phyloP scores from a whole-genome alignment of 1,140 invertebrate species.

The Trichonephila clavipes region DNA sequence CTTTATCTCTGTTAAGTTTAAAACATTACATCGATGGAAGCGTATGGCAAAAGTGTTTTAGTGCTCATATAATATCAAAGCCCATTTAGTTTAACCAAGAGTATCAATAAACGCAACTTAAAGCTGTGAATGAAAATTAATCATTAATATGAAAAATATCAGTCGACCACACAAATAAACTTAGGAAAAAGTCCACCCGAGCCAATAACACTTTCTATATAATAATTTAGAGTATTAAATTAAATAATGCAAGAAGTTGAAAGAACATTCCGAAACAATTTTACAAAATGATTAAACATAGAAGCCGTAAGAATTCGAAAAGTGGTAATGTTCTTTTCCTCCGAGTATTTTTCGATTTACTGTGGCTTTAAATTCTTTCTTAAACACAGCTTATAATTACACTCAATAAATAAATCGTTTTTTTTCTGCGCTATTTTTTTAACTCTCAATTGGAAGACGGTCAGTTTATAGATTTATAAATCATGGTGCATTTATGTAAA shows the following conservation, averaged over 20 bases:
- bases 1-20: too few species aligned
- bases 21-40: too few species aligned
- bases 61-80: too few species aligned
- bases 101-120: background rate
- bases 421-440: constrained; percentile 55
- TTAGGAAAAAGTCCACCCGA: background rate
- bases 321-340: constrained; percentile 8
- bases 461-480: constrained; percentile 67
- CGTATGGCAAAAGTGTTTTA: too few species aligned
- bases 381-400: constrained; percentile 48
- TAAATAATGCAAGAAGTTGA: constrained; percentile 24
- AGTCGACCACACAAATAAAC: background rate
- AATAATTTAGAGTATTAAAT: constrained; percentile 16
- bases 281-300: constrained; percentile 10
- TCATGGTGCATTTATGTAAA: constrained; percentile 66
- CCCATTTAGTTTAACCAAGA: background rate
- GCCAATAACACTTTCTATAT: background rate
- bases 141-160: background rate
- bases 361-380: constrained; percentile 29
- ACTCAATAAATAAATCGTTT: constrained; percentile 65
- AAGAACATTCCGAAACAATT: constrained; percentile 28
- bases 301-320: constrained; percentile 1
- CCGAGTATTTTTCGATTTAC: background rate
- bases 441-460: constrained; percentile 33
- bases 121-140: background rate